Evolutionary conservation across 2,113 vertebrate species (phyloP), one percentile per base, ranked within the genome.

Genomic region (Leucosticte australis): DNA sequence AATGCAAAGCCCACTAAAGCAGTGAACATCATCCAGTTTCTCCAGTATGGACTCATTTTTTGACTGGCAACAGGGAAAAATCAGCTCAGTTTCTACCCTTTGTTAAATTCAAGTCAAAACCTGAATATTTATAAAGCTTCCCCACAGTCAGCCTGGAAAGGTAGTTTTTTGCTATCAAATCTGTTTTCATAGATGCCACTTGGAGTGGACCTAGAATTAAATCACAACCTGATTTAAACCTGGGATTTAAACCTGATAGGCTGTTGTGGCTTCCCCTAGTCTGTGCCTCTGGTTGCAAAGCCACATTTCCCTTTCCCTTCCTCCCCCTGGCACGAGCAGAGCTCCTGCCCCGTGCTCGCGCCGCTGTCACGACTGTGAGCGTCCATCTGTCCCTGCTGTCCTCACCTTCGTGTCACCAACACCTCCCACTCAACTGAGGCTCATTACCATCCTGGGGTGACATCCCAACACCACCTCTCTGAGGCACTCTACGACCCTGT

Each of bases 271-370:
- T 67, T 62, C 76, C 88, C 68, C n/a, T 31, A 6, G 11, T 20
- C 71, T 60, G 37, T 59, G 63, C 44, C 52, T 67, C 47, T 23
- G 37, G 59, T 59, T 79, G 26, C 76, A 83, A 76, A 83, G 44
- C 57, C 55, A 13, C 53, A 5, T 37, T 87, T 94, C 49, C 46
- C 71, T 67, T 80, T 85, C 57, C 89, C 73, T 90, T 82, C 39
- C 74, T 83, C 47, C 47, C 42, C 50, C 60, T 75, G 78, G 75
- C 70, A 59, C 0, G 8, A 77, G 79, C 79, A 41, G 73, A 80
- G 74, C 7, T 10, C 65, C 50, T 28, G 79, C 60, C 52, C 37
- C 0, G 1, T 78, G 80, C 83, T 44, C 7, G 0, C 0, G 2
- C 44, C 0, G 0, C 78, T 56, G 4, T 77, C 75, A 16, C 2